Conservation (phyloP, 2,888 invertebrate species). For the Drosophila maculinotata region DNA sequence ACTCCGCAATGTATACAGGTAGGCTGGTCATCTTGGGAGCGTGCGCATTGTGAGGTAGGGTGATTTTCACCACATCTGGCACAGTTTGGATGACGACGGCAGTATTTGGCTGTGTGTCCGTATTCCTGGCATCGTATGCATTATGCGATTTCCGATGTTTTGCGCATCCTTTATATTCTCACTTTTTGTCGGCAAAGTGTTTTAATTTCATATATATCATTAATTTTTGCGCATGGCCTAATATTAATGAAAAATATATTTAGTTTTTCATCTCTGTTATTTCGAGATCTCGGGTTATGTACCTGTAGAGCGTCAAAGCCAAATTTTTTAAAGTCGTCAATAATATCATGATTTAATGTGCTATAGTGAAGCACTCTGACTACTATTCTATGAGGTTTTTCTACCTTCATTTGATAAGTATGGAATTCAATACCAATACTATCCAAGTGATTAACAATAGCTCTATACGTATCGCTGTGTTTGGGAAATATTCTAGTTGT, state of each 20-base stretch:
- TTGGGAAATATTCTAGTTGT: conserved; percentile 16
- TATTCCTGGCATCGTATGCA: conserved; percentile 7
- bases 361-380: conserved; percentile 7
- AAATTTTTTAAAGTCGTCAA: conserved; percentile 1
- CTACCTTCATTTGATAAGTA: conserved; percentile 2
- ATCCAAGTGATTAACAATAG: conserved; percentile 3
- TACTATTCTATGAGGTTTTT: conserved; percentile 2
- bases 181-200: conserved; percentile 7
- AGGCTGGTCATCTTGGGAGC: not conserved
- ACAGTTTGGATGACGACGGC: no score
- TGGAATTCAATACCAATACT: not conserved
- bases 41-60: not conserved
- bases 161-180: conserved; percentile 8
- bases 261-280: not conserved
- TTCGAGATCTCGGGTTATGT: conserved; percentile 9
- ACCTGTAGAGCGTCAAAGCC: conserved; percentile 4
- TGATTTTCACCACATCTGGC: not conserved
- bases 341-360: conserved; percentile 8
- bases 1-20: not conserved
- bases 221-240: conserved; percentile 3
- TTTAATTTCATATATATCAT: not conserved
- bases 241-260: conserved; percentile 20
- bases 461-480: conserved; percentile 4
- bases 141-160: conserved; percentile 1
- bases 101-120: not conserved